Percentiles rank a stretch among this genome's conserved stretches.
phyloP scores from a whole-genome alignment of 2,888 invertebrate species.

The Peribatodes rhomboidaria region DNA sequence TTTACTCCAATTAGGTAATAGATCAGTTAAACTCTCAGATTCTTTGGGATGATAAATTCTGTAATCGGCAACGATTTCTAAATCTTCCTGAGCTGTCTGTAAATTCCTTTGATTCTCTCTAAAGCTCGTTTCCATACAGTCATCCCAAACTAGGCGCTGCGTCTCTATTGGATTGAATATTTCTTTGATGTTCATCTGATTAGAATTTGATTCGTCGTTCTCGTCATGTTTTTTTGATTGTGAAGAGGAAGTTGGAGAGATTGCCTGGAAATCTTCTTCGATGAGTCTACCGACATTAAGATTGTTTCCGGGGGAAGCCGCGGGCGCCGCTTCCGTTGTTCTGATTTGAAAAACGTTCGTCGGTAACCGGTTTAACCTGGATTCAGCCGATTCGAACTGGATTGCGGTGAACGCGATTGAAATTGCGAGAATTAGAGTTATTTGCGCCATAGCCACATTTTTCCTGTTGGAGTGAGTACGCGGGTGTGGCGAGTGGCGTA shows the following conservation, averaged over 20 bases:
- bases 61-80: conserved; percentile 60
- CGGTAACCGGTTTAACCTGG: conserved; percentile 45
- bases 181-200: conserved; percentile 50
- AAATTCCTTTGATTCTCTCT: conserved; percentile 57
- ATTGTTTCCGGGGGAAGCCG: conserved; percentile 78
- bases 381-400: conserved; percentile 33
- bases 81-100: conserved; percentile 59
- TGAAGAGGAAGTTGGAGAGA: conserved; percentile 69
- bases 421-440: conserved; percentile 63
- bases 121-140: conserved; percentile 70
- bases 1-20: conserved; percentile 65
- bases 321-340: conserved; percentile 73
- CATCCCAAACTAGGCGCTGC: conserved; percentile 73
- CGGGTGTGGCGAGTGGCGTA: conserved; percentile 57
- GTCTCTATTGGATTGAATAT: conserved; percentile 48
- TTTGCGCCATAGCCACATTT: conserved; percentile 65
- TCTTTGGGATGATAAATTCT: conserved; percentile 47
- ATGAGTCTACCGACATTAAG: conserved; percentile 67
- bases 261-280: conserved; percentile 76
- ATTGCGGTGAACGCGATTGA: conserved; percentile 52
- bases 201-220: conserved; percentile 60
- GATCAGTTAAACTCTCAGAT: conserved; percentile 42
- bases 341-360: conserved; percentile 59
- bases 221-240: conserved; percentile 57
- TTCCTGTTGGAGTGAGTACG: conserved; percentile 43